Percentiles rank a stretch among this genome's conserved stretches.
Evolutionary conservation across 1,140 invertebrate genomes (phyloP).

Genomic region (Cherax quadricarinatus): DNA sequence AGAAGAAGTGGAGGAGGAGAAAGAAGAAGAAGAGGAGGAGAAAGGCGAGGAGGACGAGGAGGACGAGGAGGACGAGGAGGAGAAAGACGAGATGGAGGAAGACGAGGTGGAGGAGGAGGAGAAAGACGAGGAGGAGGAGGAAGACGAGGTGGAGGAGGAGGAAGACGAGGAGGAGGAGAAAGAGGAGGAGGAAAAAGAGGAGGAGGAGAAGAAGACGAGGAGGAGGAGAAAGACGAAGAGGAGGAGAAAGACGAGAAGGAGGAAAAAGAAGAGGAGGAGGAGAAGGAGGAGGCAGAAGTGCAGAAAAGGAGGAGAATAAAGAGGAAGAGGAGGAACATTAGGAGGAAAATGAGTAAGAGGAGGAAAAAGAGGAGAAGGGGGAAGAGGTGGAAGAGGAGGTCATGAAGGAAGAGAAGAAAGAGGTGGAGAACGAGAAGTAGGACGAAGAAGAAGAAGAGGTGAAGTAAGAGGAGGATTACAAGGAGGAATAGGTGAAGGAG

Average conservation of each 20-base stretch:
- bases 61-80: too few species aligned
- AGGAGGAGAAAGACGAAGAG: neutral
- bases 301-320: neutral
- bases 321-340: neutral
- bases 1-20: neutral
- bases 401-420: too few species aligned
- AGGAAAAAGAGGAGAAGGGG: neutral
- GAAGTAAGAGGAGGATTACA: too few species aligned
- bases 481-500: neutral
- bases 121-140: too few species aligned
- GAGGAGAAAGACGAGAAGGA: neutral
- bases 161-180: too few species aligned
- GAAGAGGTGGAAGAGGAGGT: too few species aligned
- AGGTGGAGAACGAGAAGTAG: too few species aligned
- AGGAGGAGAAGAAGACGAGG: too few species aligned
- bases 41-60: neutral
- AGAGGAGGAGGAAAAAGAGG: neutral
- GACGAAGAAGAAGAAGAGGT: neutral
- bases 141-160: too few species aligned
- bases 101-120: too few species aligned
- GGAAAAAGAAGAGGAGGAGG: constrained; percentile 15
- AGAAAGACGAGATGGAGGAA: too few species aligned
- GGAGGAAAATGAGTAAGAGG: neutral
- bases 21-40: neutral
- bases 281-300: neutral